Evolutionary conservation across 2,888 invertebrate species (phyloP).

Genomic region (Andrena flavipes): DNA sequence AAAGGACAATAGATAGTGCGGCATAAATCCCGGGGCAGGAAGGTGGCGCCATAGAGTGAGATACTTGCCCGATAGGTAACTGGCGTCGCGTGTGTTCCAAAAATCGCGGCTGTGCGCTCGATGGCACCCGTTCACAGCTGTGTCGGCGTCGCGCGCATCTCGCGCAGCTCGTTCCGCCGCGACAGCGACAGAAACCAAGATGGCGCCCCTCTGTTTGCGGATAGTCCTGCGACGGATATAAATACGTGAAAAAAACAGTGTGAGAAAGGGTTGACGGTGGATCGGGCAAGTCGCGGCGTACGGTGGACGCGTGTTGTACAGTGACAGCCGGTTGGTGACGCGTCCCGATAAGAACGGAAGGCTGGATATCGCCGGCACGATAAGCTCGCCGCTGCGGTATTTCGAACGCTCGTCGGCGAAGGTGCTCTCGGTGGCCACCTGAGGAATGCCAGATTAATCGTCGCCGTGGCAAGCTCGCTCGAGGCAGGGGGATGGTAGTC

Average conservation of each 20-base stretch:
- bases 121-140: conserved; percentile 66
- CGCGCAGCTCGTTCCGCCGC: conserved; percentile 71
- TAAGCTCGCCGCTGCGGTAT: conserved; percentile 30
- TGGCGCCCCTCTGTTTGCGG: conserved; percentile 82
- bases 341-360: conserved; percentile 29
- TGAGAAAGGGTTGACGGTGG: conserved; percentile 59
- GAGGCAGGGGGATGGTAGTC: conserved; percentile 55
- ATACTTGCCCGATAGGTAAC: neutral
- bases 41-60: neutral
- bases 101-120: conserved; percentile 31
- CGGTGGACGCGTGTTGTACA: conserved; percentile 30
- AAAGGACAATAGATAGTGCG: neutral
- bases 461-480: conserved; percentile 32
- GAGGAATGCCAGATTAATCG: conserved; percentile 79
- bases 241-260: conserved; percentile 77
- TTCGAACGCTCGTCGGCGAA: conserved; percentile 64
- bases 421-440: conserved; percentile 86
- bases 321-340: conserved; percentile 52
- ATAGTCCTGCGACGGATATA: conserved; percentile 78
- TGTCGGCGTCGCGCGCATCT: conserved; percentile 66
- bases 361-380: conserved; percentile 30
- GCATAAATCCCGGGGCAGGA: neutral
- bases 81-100: conserved; percentile 35
- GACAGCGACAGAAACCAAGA: conserved; percentile 77
- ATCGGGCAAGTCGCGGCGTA: conserved; percentile 50